A percentile compares a stretch with the other conserved stretches of the same genome.
Conservation (phyloP, 2,888 invertebrate species). For the Marasmarcha lunaedactyla region DNA sequence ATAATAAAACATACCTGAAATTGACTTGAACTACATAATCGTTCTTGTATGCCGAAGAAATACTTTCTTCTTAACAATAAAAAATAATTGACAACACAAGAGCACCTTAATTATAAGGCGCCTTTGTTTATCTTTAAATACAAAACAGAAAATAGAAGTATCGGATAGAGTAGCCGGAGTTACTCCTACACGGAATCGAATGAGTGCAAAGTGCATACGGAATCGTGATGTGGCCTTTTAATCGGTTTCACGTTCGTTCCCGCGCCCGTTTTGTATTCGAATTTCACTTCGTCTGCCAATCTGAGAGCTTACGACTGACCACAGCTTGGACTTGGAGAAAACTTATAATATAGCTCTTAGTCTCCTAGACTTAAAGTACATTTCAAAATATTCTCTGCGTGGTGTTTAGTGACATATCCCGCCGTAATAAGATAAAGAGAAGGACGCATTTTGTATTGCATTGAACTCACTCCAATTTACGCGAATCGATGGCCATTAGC, state of each 20-base stretch:
- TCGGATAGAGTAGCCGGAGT: conserved; percentile 39
- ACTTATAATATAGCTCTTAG: conserved; percentile 35
- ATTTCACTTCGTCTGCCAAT: conserved; percentile 54
- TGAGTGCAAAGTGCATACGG: conserved; percentile 69
- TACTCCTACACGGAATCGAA: conserved; percentile 38
- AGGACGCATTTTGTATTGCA: conserved; percentile 60
- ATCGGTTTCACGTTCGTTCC: conserved; percentile 67
- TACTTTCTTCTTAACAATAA: conserved; percentile 1
- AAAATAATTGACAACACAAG: conserved; percentile 28
- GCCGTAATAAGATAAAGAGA: conserved; percentile 65
- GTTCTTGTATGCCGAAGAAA: not conserved
- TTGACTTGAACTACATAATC: conserved; percentile 21
- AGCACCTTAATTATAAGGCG: conserved; percentile 51
- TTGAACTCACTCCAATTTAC: conserved; percentile 64
- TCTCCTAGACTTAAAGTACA: conserved; percentile 29
- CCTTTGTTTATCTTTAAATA: conserved; percentile 41
- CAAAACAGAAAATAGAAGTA: conserved; percentile 49
- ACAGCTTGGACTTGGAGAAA: conserved; percentile 21
- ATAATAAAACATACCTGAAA: conserved; percentile 20
- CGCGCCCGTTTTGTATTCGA: conserved; percentile 64
- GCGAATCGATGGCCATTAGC: conserved; percentile 62
- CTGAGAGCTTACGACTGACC: conserved; percentile 41
- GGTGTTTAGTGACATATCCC: conserved; percentile 24
- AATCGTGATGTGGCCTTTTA: conserved; percentile 70
- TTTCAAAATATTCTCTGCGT: conserved; percentile 21